phyloP scores from a whole-genome alignment of 2,797 vertebrate species.

The Ciconia nigra region DNA sequence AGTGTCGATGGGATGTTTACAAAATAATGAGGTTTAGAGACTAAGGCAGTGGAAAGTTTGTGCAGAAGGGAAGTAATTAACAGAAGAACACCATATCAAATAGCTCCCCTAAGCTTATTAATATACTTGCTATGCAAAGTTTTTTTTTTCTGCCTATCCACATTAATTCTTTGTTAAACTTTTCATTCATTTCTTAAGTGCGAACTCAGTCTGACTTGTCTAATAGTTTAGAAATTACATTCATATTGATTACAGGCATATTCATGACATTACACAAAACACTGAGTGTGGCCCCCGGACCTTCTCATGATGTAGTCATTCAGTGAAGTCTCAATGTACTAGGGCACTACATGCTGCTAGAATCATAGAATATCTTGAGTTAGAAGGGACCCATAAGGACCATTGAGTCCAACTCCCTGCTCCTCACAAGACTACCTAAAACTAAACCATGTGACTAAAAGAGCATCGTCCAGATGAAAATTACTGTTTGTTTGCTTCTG shows the following conservation, averaged over 20 bases:
- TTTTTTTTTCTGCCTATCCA: neutral
- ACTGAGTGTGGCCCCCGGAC: neutral
- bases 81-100: neutral
- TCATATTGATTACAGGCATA: neutral
- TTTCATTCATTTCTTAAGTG: neutral
- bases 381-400: neutral
- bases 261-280: neutral
- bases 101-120: neutral
- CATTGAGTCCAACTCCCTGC: neutral
- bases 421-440: neutral
- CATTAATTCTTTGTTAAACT: neutral
- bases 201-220: neutral
- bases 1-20: neutral
- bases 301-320: neutral
- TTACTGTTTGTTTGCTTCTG: neutral
- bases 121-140: neutral
- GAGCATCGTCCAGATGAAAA: neutral
- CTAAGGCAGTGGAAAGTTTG: neutral
- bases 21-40: neutral
- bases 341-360: rapidly evolving
- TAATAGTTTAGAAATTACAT: neutral
- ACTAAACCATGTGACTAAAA: neutral
- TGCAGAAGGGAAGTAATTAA: neutral
- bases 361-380: neutral
- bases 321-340: neutral